Conservation (phyloP, 1,140 invertebrate genomes). For the Adelges cooleyi region DNA sequence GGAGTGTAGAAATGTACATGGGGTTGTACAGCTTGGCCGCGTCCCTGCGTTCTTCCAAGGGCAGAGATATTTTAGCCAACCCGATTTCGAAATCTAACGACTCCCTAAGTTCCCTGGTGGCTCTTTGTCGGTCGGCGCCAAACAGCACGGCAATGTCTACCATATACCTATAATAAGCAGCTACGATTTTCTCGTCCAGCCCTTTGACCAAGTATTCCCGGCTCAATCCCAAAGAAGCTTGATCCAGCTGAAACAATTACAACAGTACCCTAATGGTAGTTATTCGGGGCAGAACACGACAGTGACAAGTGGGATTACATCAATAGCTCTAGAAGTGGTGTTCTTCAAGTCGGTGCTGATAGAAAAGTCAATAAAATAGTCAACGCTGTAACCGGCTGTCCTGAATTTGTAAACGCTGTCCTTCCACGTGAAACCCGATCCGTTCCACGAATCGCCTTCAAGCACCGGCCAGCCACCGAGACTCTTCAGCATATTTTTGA, state of each 20-base stretch:
- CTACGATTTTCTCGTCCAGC: conserved; percentile 61
- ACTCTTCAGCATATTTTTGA: conserved; percentile 55
- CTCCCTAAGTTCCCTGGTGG: conserved; percentile 60
- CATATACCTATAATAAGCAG: conserved; percentile 71
- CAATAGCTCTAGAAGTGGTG: conserved; percentile 68
- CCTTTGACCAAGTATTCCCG: conserved; percentile 83
- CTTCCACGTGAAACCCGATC: conserved; percentile 63
- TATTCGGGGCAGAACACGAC: no score
- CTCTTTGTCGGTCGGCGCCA: conserved; percentile 61
- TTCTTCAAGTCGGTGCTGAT: conserved; percentile 85
- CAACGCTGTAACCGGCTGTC: conserved; percentile 66
- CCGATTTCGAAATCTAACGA: conserved; percentile 84
- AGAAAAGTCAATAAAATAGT: conserved; percentile 87
- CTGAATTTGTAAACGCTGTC: conserved; percentile 70
- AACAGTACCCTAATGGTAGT: background rate
- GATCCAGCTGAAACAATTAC: conserved; percentile 60
- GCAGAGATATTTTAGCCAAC: conserved; percentile 87
- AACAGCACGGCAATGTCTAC: conserved; percentile 77
- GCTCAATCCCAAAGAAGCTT: conserved; percentile 74
- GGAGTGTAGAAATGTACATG: conserved; percentile 65
- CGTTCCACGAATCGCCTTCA: conserved; percentile 62
- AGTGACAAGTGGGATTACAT: conserved; percentile 51
- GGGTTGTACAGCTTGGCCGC: conserved; percentile 83
- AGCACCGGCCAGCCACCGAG: conserved; percentile 86
- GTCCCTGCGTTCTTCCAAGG: conserved; percentile 80